A percentile compares a stretch with the other conserved stretches of the same genome.
These are phyloP conservation scores for Mareca penelope DNA, from an alignment of 2,797 vertebrate genomes.

Conservation along the genomic window DNA sequence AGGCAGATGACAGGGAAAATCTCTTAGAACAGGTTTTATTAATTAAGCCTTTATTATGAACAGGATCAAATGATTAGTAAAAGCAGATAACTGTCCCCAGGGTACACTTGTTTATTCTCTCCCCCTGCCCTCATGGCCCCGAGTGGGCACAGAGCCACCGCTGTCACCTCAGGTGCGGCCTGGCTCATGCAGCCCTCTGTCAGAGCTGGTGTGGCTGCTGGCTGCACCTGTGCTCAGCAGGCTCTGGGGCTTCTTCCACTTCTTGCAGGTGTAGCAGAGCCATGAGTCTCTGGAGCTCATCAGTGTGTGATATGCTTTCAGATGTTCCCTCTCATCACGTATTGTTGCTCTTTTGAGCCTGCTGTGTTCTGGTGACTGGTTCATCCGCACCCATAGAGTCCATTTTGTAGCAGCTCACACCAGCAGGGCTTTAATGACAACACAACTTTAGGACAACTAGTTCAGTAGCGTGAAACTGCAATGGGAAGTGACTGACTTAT, in stretches of 20 bases:
- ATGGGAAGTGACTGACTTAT: not conserved
- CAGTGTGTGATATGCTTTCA: not conserved
- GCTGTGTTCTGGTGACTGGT: not conserved
- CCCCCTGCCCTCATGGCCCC: fast-evolving
- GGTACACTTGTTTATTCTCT: not conserved
- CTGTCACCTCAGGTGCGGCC: fast-evolving
- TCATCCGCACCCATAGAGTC: not conserved
- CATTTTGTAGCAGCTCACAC: not conserved
- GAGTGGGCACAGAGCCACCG: fast-evolving
- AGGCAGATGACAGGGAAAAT: not conserved
- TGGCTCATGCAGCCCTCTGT: fast-evolving
- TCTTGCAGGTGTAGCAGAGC: not conserved
- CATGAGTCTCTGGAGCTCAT: not conserved
- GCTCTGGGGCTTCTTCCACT: not conserved
- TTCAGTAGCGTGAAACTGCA: not conserved
- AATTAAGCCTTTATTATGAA: not conserved
- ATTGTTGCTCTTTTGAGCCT: not conserved
- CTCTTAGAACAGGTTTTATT: not conserved
- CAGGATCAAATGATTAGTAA: not conserved
- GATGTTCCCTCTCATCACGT: not conserved
- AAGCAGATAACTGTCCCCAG: not conserved
- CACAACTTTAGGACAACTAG: not conserved
- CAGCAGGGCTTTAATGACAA: not conserved
- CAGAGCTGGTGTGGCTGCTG: not conserved
- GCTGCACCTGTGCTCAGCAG: fast-evolving